Conservation (phyloP, 2,113 vertebrate genomes). For the Steatornis caripensis region DNA sequence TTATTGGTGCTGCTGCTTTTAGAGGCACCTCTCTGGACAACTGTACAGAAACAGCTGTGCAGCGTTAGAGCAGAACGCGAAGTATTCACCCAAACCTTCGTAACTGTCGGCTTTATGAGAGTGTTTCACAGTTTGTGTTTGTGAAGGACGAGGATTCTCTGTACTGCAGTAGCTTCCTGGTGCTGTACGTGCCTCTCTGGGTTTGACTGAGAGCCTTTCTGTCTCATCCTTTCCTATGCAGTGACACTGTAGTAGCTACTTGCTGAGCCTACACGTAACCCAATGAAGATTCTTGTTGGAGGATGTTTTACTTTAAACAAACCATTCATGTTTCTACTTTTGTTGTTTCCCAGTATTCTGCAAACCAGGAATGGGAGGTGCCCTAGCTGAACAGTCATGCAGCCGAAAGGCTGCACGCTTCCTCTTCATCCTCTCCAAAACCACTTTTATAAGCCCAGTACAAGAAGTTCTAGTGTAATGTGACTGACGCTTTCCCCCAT, state of each 20-base stretch:
- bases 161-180: background rate
- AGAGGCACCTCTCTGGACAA: background rate
- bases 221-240: background rate
- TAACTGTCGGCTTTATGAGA: background rate
- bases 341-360: slow-evolving; percentile 59
- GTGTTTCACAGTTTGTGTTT: background rate
- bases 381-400: background rate
- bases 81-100: background rate
- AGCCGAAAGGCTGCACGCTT: background rate
- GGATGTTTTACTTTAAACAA: slow-evolving; percentile 60
- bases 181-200: background rate
- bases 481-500: background rate
- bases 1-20: background rate
- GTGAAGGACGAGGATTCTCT: background rate
- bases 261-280: background rate
- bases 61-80: background rate
- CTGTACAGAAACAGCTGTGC: background rate
- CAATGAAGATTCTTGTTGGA: background rate
- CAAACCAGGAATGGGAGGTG: slow-evolving; percentile 33
- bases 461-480: background rate
- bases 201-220: background rate
- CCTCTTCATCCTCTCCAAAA: background rate
- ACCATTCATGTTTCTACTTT: slow-evolving; percentile 16
- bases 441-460: background rate
- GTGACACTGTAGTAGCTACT: background rate